Evolutionary conservation across 2,113 vertebrate genomes (phyloP).

Genomic region (Phycodurus eques): DNA sequence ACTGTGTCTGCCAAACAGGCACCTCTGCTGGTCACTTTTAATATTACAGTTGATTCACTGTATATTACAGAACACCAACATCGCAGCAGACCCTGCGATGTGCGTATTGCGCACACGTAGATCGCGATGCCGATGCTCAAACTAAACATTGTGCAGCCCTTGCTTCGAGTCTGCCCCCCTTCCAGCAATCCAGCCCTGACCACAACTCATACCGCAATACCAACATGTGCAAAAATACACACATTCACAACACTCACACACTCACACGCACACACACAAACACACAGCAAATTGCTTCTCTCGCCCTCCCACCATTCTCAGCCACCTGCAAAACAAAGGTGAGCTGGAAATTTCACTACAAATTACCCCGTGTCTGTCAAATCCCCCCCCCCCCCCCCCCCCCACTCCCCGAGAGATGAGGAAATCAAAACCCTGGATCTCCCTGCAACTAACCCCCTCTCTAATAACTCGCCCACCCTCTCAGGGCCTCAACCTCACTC

Average conservation of each 20-base stretch:
- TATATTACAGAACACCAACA: no score
- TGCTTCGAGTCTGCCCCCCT: background rate
- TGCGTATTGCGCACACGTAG: no score
- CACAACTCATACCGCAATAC: conserved; percentile 33
- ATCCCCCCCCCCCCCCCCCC: conserved; percentile 70
- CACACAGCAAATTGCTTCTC: conserved; percentile 76
- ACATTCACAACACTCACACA: conserved; percentile 23
- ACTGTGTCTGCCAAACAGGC: no score
- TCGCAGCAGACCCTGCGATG: no score
- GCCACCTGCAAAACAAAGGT: conserved; percentile 78
- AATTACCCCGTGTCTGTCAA: conserved; percentile 75
- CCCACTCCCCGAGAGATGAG: conserved; percentile 46
- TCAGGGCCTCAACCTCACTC: conserved; percentile 22
- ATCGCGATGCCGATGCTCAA: no score
- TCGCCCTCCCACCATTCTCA: conserved; percentile 67
- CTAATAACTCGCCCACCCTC: conserved; percentile 17
- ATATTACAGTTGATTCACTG: no score
- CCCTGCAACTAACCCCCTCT: conserved; percentile 21
- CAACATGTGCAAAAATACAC: conserved; percentile 2
- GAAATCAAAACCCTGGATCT: conserved; percentile 65
- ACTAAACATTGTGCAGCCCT: background rate
- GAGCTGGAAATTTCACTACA: conserved; percentile 77
- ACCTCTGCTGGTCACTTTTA: no score
- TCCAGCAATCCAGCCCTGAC: conserved; percentile 29
- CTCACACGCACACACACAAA: conserved; percentile 60